Conservation (phyloP, 2,888 invertebrate species). For the Luperina testacea region DNA sequence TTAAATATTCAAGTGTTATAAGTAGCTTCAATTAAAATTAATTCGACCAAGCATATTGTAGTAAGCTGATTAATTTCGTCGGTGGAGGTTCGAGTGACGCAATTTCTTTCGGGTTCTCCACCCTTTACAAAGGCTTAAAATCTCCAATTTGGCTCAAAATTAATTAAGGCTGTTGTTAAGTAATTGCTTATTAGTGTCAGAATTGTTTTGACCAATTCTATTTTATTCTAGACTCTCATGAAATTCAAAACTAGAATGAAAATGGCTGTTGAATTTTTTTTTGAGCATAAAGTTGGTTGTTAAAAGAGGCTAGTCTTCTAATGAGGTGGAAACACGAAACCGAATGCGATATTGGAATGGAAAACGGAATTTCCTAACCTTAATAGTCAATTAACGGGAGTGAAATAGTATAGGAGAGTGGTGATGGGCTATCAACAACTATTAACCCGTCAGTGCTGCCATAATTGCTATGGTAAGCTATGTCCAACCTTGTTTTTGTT, state of each 20-base stretch:
- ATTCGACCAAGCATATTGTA: slow-evolving; percentile 62
- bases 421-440: slow-evolving; percentile 27
- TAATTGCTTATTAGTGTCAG: slow-evolving; percentile 59
- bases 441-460: slow-evolving; percentile 20
- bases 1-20: slow-evolving; percentile 22
- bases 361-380: slow-evolving; percentile 23
- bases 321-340: slow-evolving; percentile 26
- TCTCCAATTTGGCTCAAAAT: slow-evolving; percentile 63
- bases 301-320: background rate
- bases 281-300: background rate
- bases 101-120: slow-evolving; percentile 65
- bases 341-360: slow-evolving; percentile 31
- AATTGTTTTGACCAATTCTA: slow-evolving; percentile 40
- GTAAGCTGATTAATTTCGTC: slow-evolving; percentile 68
- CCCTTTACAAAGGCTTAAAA: slow-evolving; percentile 62
- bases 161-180: slow-evolving; percentile 58
- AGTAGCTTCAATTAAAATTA: slow-evolving; percentile 59
- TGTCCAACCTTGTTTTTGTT: slow-evolving; percentile 22
- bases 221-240: slow-evolving; percentile 35
- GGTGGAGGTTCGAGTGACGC: slow-evolving; percentile 59
- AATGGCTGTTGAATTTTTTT: background rate
- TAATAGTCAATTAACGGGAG: slow-evolving; percentile 40
- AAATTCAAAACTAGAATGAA: background rate
- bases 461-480: slow-evolving; percentile 31
- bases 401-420: slow-evolving; percentile 22